Base-by-base conservation (phyloP, 2,113 vertebrate species). In the Trogon surrucura region DNA sequence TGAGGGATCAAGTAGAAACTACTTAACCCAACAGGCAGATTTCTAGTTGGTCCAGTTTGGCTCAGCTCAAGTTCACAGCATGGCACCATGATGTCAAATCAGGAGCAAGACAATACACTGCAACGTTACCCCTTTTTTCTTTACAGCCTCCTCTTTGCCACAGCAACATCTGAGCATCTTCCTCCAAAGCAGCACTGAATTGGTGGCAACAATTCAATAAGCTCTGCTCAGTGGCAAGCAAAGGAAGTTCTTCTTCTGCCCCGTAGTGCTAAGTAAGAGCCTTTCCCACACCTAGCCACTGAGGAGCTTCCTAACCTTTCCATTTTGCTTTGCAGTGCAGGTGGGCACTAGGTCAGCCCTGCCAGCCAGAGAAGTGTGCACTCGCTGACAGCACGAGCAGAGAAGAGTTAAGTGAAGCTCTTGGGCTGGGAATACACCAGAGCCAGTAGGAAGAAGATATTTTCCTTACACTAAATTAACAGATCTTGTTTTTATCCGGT, bases 131-230 rank as follows among this genome's bases (percentile, higher is more conserved):
- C 56, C 61, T 38, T 25, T 7, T 44, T 53, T 12, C 70, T 44
- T 41, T 10, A 27, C 44, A 70, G 61, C 27, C 51, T 48, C 16
- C 30, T 34, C 58, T 27, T 30, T 29, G 11, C 50, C 45, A 16
- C 34, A 82, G 13, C 47, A 73, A 10, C 27, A 26, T 26, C 48
- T 6, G 6, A 13, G 58, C 36, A 71, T 32, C 53, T 19, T 16
- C 20, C 51, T 65, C 25, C 88, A 22, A 25, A 44, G 32, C 16
- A 61, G 21, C 38, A 14, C 34, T 41, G 19, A 16, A 2, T 48
- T 1, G 10, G 4, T 30, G 15, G 11, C 22, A 79, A 6, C 27
- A 18, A n/a, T 2, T 18, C 48, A 13, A 4, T 0, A 5, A 30
- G 44, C 61, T 85, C 51, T 75, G 57, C 47, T 80, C 30, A n/a